Conservation (phyloP, 1,140 invertebrate genomes). For the Tetragonula clypearis region DNA sequence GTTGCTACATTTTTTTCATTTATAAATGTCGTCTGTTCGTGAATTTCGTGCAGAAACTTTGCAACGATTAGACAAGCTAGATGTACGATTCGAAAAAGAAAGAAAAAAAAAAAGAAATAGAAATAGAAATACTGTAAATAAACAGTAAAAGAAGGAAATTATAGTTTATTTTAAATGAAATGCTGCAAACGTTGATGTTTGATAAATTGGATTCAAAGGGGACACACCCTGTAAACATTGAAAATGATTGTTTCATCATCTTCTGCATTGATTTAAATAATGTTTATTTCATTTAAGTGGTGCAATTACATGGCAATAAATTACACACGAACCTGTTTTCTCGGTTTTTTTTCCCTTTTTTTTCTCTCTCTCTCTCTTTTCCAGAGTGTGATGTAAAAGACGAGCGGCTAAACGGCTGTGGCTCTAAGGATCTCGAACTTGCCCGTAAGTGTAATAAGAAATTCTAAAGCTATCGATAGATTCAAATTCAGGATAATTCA, state of each 20-base stretch:
- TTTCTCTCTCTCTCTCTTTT: slow-evolving; percentile 69
- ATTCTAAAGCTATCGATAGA: background rate
- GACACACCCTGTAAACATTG: background rate
- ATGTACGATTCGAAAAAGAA: no score
- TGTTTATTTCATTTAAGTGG: background rate
- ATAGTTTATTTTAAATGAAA: background rate
- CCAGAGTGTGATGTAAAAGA: slow-evolving; percentile 90
- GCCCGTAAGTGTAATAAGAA: slow-evolving; percentile 79
- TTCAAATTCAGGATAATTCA: no score
- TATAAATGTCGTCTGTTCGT: no score
- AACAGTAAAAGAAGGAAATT: no score
- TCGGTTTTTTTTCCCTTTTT: background rate
- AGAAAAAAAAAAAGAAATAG: no score
- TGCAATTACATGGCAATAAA: background rate
- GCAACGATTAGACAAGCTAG: no score
- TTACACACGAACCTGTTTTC: background rate
- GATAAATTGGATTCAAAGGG: background rate
- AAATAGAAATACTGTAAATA: no score
- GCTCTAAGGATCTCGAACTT: slow-evolving; percentile 87
- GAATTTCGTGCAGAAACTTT: no score
- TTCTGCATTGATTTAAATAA: background rate
- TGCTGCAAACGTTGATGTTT: background rate
- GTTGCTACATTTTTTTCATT: no score
- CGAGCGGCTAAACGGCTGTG: slow-evolving; percentile 89
- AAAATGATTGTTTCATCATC: background rate